These are phyloP conservation scores for Apis cerana DNA, from an alignment of 1,140 invertebrate species.

Conservation along the genomic window DNA sequence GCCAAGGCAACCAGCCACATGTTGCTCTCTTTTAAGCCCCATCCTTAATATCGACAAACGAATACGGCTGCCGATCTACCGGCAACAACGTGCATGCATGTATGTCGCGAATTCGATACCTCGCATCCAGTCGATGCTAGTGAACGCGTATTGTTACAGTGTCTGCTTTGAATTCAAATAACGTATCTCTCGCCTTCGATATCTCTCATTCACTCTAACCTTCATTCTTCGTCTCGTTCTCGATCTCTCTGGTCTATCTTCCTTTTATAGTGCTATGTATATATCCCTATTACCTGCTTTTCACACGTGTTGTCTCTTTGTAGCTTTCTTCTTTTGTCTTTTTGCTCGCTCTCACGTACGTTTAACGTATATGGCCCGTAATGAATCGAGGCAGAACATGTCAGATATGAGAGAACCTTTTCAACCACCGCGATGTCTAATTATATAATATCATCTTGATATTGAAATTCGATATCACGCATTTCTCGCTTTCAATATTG, in stretches of 20 bases:
- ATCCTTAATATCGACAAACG: slow-evolving; percentile 63
- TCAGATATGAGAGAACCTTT: slow-evolving; percentile 60
- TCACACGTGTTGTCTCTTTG: slow-evolving; percentile 1
- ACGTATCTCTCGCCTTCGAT: slow-evolving; percentile 65
- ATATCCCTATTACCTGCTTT: slow-evolving; percentile 8
- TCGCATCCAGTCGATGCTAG: slow-evolving; percentile 40
- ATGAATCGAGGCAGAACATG: slow-evolving; percentile 55
- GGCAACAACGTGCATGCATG: slow-evolving; percentile 40
- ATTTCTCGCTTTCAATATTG: not conserved
- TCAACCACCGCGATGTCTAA: slow-evolving; percentile 44
- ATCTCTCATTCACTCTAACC: slow-evolving; percentile 54
- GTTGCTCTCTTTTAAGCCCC: slow-evolving; percentile 64
- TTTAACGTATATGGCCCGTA: slow-evolving; percentile 29
- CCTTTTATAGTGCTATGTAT: slow-evolving; percentile 51
- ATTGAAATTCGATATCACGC: slow-evolving; percentile 59
- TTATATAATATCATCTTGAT: slow-evolving; percentile 44
- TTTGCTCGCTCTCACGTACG: slow-evolving; percentile 13
- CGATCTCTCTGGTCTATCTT: slow-evolving; percentile 51
- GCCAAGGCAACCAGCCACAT: slow-evolving; percentile 54
- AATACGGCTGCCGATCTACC: slow-evolving; percentile 48
- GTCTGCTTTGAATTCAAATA: slow-evolving; percentile 70
- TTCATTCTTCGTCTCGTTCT: slow-evolving; percentile 42
- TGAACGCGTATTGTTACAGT: slow-evolving; percentile 61
- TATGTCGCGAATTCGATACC: slow-evolving; percentile 60
- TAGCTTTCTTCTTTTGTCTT: slow-evolving; percentile 28